Conservation (phyloP, 2,888 invertebrate genomes). For the Eristalis intricaria region DNA sequence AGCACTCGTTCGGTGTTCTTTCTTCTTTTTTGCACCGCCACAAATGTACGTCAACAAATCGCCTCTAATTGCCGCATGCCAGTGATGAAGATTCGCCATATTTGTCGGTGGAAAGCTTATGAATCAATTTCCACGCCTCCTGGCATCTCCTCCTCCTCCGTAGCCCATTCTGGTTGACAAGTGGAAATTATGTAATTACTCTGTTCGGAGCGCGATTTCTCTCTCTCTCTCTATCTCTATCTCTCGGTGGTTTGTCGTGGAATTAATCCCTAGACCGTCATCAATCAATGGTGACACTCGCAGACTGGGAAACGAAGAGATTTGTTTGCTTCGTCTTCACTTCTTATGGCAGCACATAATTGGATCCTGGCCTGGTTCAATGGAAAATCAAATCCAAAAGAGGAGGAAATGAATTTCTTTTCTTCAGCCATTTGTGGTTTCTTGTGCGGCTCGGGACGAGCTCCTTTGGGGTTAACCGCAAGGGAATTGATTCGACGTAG, state of each 20-base stretch:
- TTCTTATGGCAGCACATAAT: slow-evolving; percentile 44
- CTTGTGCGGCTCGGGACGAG: background rate
- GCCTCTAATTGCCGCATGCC: slow-evolving; percentile 32
- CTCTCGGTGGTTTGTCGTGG: slow-evolving; percentile 43
- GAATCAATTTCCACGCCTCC: slow-evolving; percentile 55
- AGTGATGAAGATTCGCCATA: slow-evolving; percentile 36
- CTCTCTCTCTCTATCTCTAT: background rate
- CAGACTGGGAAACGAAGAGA: slow-evolving; percentile 30
- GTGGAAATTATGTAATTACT: slow-evolving; percentile 66
- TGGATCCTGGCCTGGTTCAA: slow-evolving; percentile 38
- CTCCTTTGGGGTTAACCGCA: slow-evolving; percentile 8
- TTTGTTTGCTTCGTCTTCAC: slow-evolving; percentile 21
- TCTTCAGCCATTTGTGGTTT: slow-evolving; percentile 10
- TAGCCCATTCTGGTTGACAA: slow-evolving; percentile 58
- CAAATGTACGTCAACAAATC: slow-evolving; percentile 17
- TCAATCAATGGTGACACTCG: slow-evolving; percentile 60
- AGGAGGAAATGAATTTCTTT: slow-evolving; percentile 48
- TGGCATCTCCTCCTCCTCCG: slow-evolving; percentile 20
- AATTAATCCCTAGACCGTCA: slow-evolving; percentile 61
- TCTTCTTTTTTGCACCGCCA: background rate
- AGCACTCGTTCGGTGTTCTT: background rate
- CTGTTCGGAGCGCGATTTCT: slow-evolving; percentile 30
- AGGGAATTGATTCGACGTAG: slow-evolving; percentile 33
- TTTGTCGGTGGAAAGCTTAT: slow-evolving; percentile 31
- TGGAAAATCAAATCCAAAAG: slow-evolving; percentile 2